Conservation (phyloP, 2,113 vertebrate species). For the Glareola pratincola region DNA sequence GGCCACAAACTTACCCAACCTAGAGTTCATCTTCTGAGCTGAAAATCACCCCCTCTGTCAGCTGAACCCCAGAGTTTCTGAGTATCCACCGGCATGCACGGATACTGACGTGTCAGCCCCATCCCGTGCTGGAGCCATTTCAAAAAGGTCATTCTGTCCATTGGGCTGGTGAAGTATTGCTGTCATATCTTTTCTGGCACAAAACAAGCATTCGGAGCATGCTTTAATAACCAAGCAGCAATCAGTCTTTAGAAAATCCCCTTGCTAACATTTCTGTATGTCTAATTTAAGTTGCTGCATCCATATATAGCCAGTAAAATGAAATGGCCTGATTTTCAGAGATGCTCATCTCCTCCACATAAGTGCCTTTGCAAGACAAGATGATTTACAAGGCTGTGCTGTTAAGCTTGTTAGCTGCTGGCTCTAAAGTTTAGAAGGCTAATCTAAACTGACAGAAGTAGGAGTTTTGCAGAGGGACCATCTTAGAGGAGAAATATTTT, state of each 20-base stretch:
- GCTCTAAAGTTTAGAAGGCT: constrained; percentile 19
- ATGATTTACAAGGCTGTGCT: constrained; percentile 34
- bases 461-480: not conserved
- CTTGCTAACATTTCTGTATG: not conserved
- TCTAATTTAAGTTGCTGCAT: not conserved
- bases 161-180: not conserved
- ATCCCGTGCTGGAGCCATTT: not conserved
- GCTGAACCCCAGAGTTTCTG: not conserved
- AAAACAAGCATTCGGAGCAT: not conserved
- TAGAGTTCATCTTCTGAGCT: not conserved
- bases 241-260: constrained; percentile 12
- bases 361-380: constrained; percentile 14
- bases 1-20: not conserved
- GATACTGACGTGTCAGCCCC: not conserved
- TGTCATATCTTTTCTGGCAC: not conserved
- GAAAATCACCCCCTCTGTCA: not conserved
- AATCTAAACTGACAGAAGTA: constrained; percentile 31
- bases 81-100: accelerated
- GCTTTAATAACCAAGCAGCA: not conserved
- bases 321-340: constrained; percentile 28
- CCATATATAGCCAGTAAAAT: not conserved
- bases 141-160: not conserved
- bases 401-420: constrained; percentile 24
- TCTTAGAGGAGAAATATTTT: not conserved
- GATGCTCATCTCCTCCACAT: not conserved